phyloP scores from a whole-genome alignment of 1,140 invertebrate genomes.

The Zaprionus capensis region DNA sequence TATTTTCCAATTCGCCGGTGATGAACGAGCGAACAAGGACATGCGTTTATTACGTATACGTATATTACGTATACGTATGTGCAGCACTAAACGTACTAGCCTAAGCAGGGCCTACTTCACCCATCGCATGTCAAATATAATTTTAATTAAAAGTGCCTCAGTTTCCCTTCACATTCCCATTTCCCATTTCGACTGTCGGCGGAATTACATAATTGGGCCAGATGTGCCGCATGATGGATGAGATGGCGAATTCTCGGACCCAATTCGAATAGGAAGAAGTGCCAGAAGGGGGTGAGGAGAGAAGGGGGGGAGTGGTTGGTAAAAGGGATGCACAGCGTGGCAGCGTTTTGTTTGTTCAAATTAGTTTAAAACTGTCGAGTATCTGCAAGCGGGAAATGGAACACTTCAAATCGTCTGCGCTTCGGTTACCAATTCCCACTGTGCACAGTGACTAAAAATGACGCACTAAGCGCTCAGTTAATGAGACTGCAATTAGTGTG shows the following conservation, averaged over 20 bases:
- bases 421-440: not conserved
- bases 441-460: slow-evolving; percentile 8
- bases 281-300: not conserved
- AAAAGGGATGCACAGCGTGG: not conserved
- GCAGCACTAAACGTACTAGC: not conserved
- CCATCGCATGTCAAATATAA: slow-evolving; percentile 36
- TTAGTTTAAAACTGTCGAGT: not conserved
- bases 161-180: no score
- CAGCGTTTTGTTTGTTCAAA: not conserved
- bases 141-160: slow-evolving; percentile 58
- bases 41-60: not conserved
- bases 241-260: not conserved
- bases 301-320: not conserved
- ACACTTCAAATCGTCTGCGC: not conserved
- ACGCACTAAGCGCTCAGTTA: slow-evolving; percentile 8
- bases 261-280: not conserved
- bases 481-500: slow-evolving; percentile 37
- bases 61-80: not conserved
- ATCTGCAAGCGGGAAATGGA: not conserved
- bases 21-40: slow-evolving; percentile 11
- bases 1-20: not conserved
- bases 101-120: not conserved
- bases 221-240: slow-evolving; percentile 31
- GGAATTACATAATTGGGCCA: slow-evolving; percentile 40
- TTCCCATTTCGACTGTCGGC: not conserved